phyloP scores from a whole-genome alignment of 2,888 invertebrate species.

The Tanytarsus gracilentus region DNA sequence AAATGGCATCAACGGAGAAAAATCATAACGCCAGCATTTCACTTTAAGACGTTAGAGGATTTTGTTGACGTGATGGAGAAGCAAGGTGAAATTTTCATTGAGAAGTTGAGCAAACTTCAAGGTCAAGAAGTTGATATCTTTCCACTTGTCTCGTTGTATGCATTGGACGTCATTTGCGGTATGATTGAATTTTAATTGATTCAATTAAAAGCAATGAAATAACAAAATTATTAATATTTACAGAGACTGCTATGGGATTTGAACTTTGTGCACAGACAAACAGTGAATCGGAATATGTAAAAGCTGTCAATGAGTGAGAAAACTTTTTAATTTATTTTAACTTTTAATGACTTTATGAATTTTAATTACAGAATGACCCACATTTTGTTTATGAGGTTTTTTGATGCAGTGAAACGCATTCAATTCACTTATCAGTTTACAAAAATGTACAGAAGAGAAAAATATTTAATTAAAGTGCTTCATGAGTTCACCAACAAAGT shows the following conservation, averaged over 20 bases:
- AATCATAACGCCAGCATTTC: conserved; percentile 68
- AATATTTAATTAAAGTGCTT: too few species aligned
- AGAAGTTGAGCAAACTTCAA: conserved; percentile 43
- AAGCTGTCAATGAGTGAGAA: conserved; percentile 60
- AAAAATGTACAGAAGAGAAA: too few species aligned
- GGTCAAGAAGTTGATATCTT: conserved; percentile 47
- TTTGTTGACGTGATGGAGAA: conserved; percentile 57
- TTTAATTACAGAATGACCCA: background rate
- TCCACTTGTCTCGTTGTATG: conserved; percentile 48
- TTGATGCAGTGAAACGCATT: too few species aligned
- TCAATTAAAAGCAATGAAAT: too few species aligned
- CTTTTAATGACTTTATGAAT: background rate
- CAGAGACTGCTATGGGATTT: conserved; percentile 73
- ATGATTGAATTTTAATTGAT: background rate
- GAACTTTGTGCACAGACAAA: conserved; percentile 55
- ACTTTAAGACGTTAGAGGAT: conserved; percentile 65
- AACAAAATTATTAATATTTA: conserved; percentile 32
- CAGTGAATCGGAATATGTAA: conserved; percentile 62
- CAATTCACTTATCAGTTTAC: too few species aligned
- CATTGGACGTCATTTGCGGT: conserved; percentile 50
- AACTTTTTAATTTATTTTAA: conserved; percentile 31
- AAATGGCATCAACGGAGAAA: conserved; percentile 59
- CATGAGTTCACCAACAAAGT: conserved; percentile 46
- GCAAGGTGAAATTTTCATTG: conserved; percentile 47
- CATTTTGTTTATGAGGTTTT: conserved; percentile 35